Evolutionary conservation across 1,140 invertebrate genomes (phyloP).

Genomic region (Theocolax elegans): DNA sequence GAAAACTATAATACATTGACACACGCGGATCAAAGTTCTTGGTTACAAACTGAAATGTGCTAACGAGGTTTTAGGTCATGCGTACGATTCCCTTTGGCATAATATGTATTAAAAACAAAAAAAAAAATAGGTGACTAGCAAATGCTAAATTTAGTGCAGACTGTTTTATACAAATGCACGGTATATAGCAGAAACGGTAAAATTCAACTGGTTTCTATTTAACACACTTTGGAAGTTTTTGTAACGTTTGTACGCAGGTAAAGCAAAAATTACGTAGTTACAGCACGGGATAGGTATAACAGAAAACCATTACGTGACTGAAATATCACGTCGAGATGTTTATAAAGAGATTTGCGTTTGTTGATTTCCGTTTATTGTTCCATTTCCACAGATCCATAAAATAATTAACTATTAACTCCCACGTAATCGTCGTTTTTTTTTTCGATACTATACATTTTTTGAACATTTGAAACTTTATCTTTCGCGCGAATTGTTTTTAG

Average conservation of each 20-base stretch:
- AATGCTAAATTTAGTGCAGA: slow-evolving; percentile 2
- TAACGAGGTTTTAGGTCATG: slow-evolving; percentile 37
- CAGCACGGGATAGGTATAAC: slow-evolving; percentile 16
- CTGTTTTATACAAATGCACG: not conserved
- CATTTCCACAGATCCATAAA: too few species aligned
- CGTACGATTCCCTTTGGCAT: slow-evolving; percentile 20
- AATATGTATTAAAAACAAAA: not conserved
- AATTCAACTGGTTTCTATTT: slow-evolving; percentile 15
- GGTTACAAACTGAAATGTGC: not conserved
- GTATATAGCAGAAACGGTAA: not conserved
- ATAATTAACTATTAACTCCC: too few species aligned
- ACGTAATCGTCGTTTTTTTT: too few species aligned
- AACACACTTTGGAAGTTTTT: slow-evolving; percentile 8
- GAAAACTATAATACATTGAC: not conserved
- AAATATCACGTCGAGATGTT: slow-evolving; percentile 32
- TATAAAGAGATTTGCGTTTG: slow-evolving; percentile 26
- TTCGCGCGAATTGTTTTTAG: too few species aligned
- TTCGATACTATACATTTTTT: too few species aligned
- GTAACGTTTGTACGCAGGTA: not conserved
- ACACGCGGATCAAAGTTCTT: slow-evolving; percentile 11
- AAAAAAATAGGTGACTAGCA: slow-evolving; percentile 21
- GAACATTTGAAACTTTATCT: too few species aligned
- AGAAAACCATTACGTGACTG: slow-evolving; percentile 34
- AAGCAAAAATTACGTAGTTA: slow-evolving; percentile 27
- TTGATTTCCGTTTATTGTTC: slow-evolving; percentile 7